These are phyloP conservation scores for Dicycla oo DNA, from an alignment of 2,888 invertebrate genomes.

Conservation along the genomic window DNA sequence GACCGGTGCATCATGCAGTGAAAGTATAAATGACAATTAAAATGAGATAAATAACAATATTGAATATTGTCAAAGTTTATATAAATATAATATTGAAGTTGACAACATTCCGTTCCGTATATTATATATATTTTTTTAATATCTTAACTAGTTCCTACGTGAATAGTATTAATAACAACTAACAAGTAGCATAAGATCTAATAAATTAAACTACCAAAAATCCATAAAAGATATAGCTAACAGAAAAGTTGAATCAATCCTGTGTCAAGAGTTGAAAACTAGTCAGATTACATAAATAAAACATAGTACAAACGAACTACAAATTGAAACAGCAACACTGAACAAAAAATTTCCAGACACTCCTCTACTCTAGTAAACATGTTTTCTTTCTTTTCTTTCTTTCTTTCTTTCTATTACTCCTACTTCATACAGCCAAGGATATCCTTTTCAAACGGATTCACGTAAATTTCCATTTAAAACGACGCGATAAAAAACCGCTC, in stretches of 20 bases:
- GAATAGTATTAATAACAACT: background rate
- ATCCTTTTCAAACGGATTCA: slow-evolving; percentile 30
- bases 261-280: background rate
- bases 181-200: background rate
- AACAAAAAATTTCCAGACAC: slow-evolving; percentile 27
- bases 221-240: background rate
- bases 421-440: slow-evolving; percentile 10
- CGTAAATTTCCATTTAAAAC: slow-evolving; percentile 57
- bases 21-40: too few relatives aligned
- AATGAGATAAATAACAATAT: too few relatives aligned
- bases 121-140: too few relatives aligned
- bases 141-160: background rate
- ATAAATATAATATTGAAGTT: too few relatives aligned
- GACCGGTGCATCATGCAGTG: too few relatives aligned
- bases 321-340: slow-evolving; percentile 45
- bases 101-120: too few relatives aligned
- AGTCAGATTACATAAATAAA: slow-evolving; percentile 8
- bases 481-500: slow-evolving; percentile 41
- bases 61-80: too few relatives aligned
- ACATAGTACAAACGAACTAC: slow-evolving; percentile 19
- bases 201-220: too few relatives aligned
- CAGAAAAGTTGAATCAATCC: background rate
- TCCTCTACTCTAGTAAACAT: background rate
- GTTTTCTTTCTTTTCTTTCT: too few relatives aligned
- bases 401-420: too few relatives aligned